These are phyloP conservation scores for Drosophila sordidula DNA, from an alignment of 2,888 invertebrate genomes.

Conservation along the genomic window DNA sequence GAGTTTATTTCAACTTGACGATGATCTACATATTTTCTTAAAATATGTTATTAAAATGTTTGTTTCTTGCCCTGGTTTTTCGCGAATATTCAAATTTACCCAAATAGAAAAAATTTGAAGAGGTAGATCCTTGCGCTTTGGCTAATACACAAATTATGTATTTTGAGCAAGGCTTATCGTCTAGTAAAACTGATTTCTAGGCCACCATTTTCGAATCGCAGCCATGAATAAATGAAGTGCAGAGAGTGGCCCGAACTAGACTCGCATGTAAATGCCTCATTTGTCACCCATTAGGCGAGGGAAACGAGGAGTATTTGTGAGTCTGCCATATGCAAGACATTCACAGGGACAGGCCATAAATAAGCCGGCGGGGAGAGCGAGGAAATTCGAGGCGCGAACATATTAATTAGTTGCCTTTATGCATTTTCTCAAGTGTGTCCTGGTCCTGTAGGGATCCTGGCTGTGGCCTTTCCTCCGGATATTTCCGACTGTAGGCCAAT, in stretches of 20 bases:
- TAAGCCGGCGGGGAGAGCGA: slow-evolving; percentile 37
- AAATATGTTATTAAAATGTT: no score
- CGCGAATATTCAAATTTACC: no score
- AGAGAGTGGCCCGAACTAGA: slow-evolving; percentile 14
- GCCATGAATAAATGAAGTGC: slow-evolving; percentile 67
- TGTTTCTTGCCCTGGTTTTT: no score
- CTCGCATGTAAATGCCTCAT: slow-evolving; percentile 70
- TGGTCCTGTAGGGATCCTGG: slow-evolving; percentile 29
- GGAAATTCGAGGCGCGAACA: slow-evolving; percentile 82
- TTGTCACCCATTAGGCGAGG: slow-evolving; percentile 60
- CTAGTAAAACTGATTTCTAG: neutral
- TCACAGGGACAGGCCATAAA: slow-evolving; percentile 55
- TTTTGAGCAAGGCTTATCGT: no score
- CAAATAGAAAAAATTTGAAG: no score
- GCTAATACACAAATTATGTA: no score
- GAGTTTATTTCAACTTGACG: no score
- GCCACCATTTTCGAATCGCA: slow-evolving; percentile 16
- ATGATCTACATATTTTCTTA: no score
- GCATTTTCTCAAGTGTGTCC: slow-evolving; percentile 64
- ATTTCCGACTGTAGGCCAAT: slow-evolving; percentile 28
- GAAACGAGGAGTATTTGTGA: slow-evolving; percentile 24
- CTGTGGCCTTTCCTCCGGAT: neutral
- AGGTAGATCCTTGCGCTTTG: no score
- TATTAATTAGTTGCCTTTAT: slow-evolving; percentile 83
- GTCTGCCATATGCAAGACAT: slow-evolving; percentile 72